phyloP scores from a whole-genome alignment of 2,888 invertebrate species.

The Mactromeris polynyma region DNA sequence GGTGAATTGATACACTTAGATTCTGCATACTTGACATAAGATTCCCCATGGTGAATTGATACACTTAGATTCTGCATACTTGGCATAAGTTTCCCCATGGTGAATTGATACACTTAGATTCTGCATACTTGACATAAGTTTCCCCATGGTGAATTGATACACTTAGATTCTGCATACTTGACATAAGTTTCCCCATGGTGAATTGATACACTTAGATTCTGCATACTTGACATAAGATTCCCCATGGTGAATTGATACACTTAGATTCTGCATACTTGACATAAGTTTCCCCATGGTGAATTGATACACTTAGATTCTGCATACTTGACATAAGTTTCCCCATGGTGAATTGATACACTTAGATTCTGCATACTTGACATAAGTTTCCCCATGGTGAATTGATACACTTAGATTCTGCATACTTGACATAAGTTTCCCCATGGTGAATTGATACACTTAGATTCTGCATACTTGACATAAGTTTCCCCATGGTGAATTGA shows the following conservation, averaged over 20 bases:
- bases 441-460: neutral
- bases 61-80: neutral
- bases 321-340: neutral
- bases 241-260: neutral
- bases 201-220: neutral
- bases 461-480: neutral
- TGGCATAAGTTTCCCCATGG: constrained; percentile 4
- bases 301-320: neutral
- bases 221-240: neutral
- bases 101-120: neutral
- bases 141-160: neutral
- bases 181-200: constrained; percentile 9
- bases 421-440: neutral
- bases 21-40: neutral
- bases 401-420: neutral
- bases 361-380: neutral
- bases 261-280: neutral
- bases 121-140: neutral
- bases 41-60: neutral
- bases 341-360: neutral
- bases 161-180: neutral
- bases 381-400: constrained; percentile 6
- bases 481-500: neutral
- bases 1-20: neutral
- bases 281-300: constrained; percentile 10